A percentile compares a stretch with the other conserved stretches of the same genome.
Conservation (phyloP, 2,797 vertebrate species). For the Silurus lanzhouensis region DNA sequence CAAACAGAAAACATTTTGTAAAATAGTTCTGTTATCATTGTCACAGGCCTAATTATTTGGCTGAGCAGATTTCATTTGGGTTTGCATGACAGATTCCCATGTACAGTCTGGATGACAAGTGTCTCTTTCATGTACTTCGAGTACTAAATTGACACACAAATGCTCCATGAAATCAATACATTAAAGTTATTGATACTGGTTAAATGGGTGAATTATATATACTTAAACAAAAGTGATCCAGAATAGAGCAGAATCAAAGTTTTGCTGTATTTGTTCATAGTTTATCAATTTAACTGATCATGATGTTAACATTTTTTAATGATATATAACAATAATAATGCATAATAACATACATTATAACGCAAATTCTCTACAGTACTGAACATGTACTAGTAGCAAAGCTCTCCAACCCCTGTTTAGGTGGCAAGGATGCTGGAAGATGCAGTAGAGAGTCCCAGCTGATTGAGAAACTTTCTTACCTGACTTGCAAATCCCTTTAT, state of each 20-base stretch:
- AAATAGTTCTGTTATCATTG: not conserved
- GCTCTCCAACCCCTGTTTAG: not conserved
- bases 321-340: not conserved
- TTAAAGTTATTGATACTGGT: not conserved
- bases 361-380: not conserved
- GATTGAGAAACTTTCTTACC: slow-evolving; percentile 36
- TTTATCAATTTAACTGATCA: slow-evolving; percentile 1
- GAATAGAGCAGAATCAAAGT: slow-evolving; percentile 48
- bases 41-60: slow-evolving; percentile 53
- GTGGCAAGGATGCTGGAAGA: not conserved
- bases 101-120: slow-evolving; percentile 71
- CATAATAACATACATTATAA: not conserved
- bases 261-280: not conserved
- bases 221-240: not conserved
- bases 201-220: not conserved
- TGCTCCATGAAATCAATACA: not conserved
- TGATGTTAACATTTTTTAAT: not conserved
- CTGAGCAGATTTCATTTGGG: slow-evolving; percentile 70
- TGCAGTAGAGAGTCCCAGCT: no score
- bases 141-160: slow-evolving; percentile 59
- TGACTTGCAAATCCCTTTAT: slow-evolving; percentile 66
- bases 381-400: not conserved
- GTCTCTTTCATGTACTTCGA: slow-evolving; percentile 61
- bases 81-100: slow-evolving; percentile 69
- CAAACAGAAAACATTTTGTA: not conserved